A percentile compares a stretch with the other conserved stretches of the same genome.
Conservation (phyloP, 2,113 vertebrate species). For the human (Homo sapiens) region DNA sequence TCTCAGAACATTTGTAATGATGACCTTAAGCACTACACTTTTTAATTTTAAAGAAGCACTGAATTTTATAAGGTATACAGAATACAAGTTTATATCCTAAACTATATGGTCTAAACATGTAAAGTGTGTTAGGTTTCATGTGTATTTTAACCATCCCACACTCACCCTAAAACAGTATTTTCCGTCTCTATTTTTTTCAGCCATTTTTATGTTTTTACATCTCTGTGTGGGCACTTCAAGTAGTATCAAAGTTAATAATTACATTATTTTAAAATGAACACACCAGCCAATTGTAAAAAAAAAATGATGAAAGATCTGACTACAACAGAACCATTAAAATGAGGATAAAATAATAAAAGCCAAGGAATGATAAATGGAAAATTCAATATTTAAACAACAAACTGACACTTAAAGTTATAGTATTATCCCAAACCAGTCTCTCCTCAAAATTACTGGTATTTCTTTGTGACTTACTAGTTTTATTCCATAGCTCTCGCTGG, state of each 20-base stretch:
- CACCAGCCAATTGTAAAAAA: not conserved
- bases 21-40: not conserved
- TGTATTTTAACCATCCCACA: not conserved
- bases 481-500: constrained; percentile 93
- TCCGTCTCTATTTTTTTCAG: not conserved
- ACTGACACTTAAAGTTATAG: not conserved
- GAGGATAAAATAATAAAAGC: not conserved
- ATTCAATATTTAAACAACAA: not conserved
- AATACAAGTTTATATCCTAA: not conserved
- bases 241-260: not conserved
- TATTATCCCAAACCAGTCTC: not conserved
- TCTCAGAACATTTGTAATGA: not conserved
- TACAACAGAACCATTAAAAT: not conserved
- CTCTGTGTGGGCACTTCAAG: not conserved
- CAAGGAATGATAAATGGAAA: not conserved
- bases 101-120: not conserved
- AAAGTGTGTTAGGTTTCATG: not conserved
- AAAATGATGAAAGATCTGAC: not conserved
- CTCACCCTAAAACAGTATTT: not conserved
- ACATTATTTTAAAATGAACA: not conserved
- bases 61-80: not conserved
- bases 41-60: not conserved
- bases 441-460: not conserved
- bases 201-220: not conserved
- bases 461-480: constrained; percentile 89